These are phyloP conservation scores for Yponomeuta sedellus DNA, from an alignment of 2,888 invertebrate genomes.

Conservation along the genomic window DNA sequence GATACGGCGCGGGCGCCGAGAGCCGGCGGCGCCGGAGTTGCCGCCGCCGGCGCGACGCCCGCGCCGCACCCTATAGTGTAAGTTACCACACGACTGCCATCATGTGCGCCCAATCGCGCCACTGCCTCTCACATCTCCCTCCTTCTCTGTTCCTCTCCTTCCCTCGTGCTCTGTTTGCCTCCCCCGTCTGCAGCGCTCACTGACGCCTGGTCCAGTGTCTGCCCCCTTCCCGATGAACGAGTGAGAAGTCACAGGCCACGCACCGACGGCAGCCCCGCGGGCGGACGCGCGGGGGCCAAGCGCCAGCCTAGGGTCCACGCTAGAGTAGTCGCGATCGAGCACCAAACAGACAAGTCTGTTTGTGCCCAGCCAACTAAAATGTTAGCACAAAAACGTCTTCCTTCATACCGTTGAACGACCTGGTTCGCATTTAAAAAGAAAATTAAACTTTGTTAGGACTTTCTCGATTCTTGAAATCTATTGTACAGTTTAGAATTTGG, in stretches of 20 bases:
- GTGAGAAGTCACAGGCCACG: constrained; percentile 8
- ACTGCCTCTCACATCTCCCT: constrained; percentile 47
- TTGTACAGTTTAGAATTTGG: constrained; percentile 71
- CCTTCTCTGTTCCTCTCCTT: constrained; percentile 10
- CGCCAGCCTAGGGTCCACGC: constrained; percentile 36
- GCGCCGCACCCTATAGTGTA: constrained; percentile 66
- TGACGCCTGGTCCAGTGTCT: constrained; percentile 3
- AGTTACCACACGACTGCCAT: constrained; percentile 68
- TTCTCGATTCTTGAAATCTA: constrained; percentile 67
- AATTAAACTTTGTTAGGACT: constrained; percentile 68
- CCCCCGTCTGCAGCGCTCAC: constrained; percentile 8
- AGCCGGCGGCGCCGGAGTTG: constrained; percentile 60
- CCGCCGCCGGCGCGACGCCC: constrained; percentile 64
- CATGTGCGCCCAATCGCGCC: constrained; percentile 55
- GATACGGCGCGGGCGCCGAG: constrained; percentile 63
- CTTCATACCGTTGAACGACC: constrained; percentile 72
- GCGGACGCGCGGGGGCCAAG: constrained; percentile 27
- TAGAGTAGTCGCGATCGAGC: constrained; percentile 51
- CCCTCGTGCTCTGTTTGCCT: constrained; percentile 1
- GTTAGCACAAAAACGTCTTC: constrained; percentile 75
- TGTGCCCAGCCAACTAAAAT: constrained; percentile 43
- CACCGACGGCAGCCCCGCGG: neutral
- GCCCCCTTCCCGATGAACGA: neutral
- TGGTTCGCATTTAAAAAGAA: constrained; percentile 58
- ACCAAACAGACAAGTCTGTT: constrained; percentile 29